phyloP scores from a whole-genome alignment of 2,113 vertebrate species.

The Dinomys branickii region DNA sequence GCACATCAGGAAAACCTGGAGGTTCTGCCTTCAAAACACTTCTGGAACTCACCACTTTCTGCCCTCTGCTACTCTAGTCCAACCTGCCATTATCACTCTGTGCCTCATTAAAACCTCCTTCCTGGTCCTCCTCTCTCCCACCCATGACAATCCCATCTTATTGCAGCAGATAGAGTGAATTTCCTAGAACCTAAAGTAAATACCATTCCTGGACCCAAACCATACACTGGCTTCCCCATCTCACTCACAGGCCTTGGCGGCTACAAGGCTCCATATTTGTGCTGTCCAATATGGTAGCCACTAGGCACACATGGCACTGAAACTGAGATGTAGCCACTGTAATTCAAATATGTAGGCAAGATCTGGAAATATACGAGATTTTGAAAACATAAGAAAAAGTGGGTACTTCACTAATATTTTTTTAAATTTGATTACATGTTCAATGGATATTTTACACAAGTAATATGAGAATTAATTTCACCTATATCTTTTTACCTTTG shows the following conservation, averaged over 20 bases:
- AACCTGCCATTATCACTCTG: rapidly evolving
- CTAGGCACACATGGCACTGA: rapidly evolving
- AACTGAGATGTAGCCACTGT: background rate
- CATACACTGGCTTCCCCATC: background rate
- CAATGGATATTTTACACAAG: background rate
- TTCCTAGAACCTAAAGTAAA: background rate
- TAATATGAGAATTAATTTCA: constrained; percentile 34
- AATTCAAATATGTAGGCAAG: background rate
- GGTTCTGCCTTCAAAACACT: background rate
- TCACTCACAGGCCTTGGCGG: background rate
- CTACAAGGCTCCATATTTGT: background rate
- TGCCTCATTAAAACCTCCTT: background rate
- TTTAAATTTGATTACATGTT: background rate
- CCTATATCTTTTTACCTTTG: background rate
- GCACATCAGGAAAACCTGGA: background rate
- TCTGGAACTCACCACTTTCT: background rate
- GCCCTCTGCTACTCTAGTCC: background rate
- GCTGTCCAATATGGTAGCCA: background rate
- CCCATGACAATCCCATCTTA: background rate
- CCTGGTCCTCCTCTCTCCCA: background rate
- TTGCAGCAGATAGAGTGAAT: background rate
- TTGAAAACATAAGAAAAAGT: background rate
- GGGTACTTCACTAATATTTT: background rate
- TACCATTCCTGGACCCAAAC: background rate
- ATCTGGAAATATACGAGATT: background rate